Conservation (phyloP, 2,797 vertebrate species). For the Philypnodon macrostomus region DNA sequence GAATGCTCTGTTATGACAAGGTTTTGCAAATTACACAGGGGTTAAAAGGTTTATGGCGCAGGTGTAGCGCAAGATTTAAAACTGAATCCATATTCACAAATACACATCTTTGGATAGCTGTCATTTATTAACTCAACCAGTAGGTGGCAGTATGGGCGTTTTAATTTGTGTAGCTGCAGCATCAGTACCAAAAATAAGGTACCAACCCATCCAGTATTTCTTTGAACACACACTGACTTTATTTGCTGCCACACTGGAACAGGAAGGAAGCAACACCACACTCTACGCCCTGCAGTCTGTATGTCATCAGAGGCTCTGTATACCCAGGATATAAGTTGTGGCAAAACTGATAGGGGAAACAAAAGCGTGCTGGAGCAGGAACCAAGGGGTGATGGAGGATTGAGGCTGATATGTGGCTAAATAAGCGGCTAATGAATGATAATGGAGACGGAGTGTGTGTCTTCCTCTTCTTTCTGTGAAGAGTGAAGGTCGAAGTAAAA, state of each 20-base stretch:
- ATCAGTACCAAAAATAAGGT: background rate
- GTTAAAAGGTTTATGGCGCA: no score
- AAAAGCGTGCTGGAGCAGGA: slow-evolving; percentile 39
- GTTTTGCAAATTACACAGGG: no score
- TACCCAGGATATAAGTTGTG: slow-evolving; percentile 33
- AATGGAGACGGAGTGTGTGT: slow-evolving; percentile 49
- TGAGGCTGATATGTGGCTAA: slow-evolving; percentile 31
- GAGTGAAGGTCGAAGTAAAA: slow-evolving; percentile 41
- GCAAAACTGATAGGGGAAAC: slow-evolving; percentile 23
- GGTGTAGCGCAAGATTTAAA: no score
- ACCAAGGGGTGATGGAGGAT: slow-evolving; percentile 31
- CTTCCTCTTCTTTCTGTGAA: slow-evolving; percentile 27
- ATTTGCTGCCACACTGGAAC: slow-evolving; percentile 16
- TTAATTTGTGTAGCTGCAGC: slow-evolving; percentile 5
- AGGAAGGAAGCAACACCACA: slow-evolving; percentile 18
- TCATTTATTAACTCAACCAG: slow-evolving; percentile 24
- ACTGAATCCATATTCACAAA: background rate
- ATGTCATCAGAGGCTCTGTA: slow-evolving; percentile 45
- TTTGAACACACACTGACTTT: slow-evolving; percentile 8
- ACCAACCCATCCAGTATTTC: slow-evolving; percentile 20
- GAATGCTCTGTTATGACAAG: no score
- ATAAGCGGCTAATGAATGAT: slow-evolving; percentile 37
- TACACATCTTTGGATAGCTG: background rate
- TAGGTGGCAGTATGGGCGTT: slow-evolving; percentile 57
- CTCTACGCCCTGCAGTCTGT: slow-evolving; percentile 13